Evolutionary conservation across 2,113 vertebrate genomes (phyloP).

Genomic region (Coryphaenoides rupestris): DNA sequence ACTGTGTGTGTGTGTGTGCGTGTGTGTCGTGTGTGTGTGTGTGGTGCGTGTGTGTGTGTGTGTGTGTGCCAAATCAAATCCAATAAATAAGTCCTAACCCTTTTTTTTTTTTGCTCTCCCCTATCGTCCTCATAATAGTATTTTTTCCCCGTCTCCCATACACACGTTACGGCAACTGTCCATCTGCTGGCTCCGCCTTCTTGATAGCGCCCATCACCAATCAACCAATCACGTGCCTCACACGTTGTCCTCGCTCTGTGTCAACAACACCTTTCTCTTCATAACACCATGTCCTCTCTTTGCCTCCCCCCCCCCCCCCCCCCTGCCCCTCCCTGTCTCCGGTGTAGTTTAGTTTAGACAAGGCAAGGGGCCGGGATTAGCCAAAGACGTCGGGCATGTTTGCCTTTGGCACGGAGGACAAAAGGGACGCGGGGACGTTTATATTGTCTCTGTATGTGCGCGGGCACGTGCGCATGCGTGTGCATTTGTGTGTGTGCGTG

Average conservation of each 20-base stretch:
- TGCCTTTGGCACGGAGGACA: slow-evolving; percentile 61
- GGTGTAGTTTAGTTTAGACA: slow-evolving; percentile 63
- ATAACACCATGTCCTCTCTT: not conserved
- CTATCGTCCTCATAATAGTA: too few species aligned
- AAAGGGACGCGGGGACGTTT: slow-evolving; percentile 48
- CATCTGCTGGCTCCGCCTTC: too few species aligned
- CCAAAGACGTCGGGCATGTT: slow-evolving; percentile 50
- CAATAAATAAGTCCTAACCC: too few species aligned
- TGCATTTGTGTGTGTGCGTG: not conserved
- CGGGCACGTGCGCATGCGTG: slow-evolving; percentile 47
- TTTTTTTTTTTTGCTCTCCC: too few species aligned
- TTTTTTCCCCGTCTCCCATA: too few species aligned
- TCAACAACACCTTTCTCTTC: slow-evolving; percentile 4
- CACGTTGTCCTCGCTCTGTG: not conserved
- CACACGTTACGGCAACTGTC: not conserved
- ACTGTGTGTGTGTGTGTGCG: too few species aligned
- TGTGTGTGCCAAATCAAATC: too few species aligned
- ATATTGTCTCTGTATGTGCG: slow-evolving; percentile 42
- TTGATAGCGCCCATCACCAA: too few species aligned
- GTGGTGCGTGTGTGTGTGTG: too few species aligned
- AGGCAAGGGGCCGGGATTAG: slow-evolving; percentile 55
- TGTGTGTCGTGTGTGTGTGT: too few species aligned
- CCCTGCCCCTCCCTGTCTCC: slow-evolving; percentile 28
- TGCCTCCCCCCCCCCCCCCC: not conserved
- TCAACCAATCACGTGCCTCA: not conserved